Base-by-base conservation (phyloP, 2,888 invertebrate genomes). In the Hanleya hanleyi region DNA sequence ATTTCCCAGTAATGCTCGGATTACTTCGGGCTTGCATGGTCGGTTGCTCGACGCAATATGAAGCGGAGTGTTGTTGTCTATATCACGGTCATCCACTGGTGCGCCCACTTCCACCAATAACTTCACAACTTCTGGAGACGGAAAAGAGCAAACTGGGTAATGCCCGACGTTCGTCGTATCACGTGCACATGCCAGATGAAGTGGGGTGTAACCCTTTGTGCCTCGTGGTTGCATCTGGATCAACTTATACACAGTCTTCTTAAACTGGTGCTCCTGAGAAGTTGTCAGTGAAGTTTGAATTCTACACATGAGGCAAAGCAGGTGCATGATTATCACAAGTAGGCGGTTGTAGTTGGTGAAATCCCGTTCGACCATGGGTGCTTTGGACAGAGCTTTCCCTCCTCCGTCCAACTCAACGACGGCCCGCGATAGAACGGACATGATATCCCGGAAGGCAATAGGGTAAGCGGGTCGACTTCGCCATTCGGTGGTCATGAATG, bases 401-500 rank as follows among this genome's bases (percentile, higher is more conserved):
- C 93, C 87, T 32, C 81, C 78, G 69, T 90, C 88, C 67, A 92
- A 86, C 85, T 92, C 92, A 29, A 84, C 82, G 33, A 97, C 93
- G 49, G 96, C 95, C 90, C 96, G 95, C 78, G 84, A 92, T 92
- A 97, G 95, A 69, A 97, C 96, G 81, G 94, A 93, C 83, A 96
- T 93, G 83, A 97, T 94, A 90, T 97, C 97, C 70, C 93, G 92
- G 86, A 96, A 95, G 68, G 95, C 94, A 33, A 97, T 94, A 0
- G 95, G 94, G 68, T 84, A 57, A 95, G 96, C 74, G 4, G 83
- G 84, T 49, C 85, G 73, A 95, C 95, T 77, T 70, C 85, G 74
- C 82, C 84, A 80, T 74, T 97, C 97, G 36, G 96, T 95, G 90
- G 97, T 94, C 96, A 98, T 97, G 91, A 97, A 97, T 36, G 89